Conservation (phyloP, 2,797 vertebrate genomes). For the Takifugu rubripes region DNA sequence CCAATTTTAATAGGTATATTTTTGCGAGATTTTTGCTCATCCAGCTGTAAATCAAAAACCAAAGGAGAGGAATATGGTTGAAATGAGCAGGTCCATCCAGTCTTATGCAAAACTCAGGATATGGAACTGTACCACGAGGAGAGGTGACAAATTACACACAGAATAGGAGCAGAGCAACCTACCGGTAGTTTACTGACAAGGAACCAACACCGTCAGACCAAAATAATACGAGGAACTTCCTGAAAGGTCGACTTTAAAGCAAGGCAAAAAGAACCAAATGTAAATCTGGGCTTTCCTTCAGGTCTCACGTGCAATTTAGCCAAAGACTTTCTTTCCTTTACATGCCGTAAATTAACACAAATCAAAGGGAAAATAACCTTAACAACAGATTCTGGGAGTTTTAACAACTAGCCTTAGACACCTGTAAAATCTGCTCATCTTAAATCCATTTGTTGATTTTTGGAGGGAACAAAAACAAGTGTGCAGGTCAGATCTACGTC, state of each 20-base stretch:
- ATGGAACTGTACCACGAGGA: slow-evolving; percentile 24
- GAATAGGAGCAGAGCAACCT: slow-evolving; percentile 19
- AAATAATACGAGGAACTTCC: not conserved
- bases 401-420: not conserved
- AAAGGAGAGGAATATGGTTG: slow-evolving; percentile 9
- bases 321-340: not conserved
- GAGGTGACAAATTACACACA: slow-evolving; percentile 18
- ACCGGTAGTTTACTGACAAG: not conserved
- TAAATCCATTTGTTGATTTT: not conserved
- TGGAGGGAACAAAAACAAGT: not conserved
- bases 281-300: slow-evolving; percentile 5
- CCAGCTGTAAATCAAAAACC: slow-evolving; percentile 2
- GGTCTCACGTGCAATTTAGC: not conserved
- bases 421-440: not conserved
- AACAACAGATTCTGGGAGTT: not conserved
- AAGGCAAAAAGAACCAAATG: slow-evolving; percentile 3
- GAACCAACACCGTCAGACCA: slow-evolving; percentile 7
- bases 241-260: slow-evolving; percentile 2
- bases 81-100: slow-evolving; percentile 10
- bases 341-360: not conserved
- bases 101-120: slow-evolving; percentile 23
- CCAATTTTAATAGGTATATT: not conserved
- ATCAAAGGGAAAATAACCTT: not conserved
- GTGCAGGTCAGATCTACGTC: not conserved
- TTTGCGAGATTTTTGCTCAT: not conserved